phyloP scores from a whole-genome alignment of 2,797 vertebrate species.

The Tolypeutes matacus region DNA sequence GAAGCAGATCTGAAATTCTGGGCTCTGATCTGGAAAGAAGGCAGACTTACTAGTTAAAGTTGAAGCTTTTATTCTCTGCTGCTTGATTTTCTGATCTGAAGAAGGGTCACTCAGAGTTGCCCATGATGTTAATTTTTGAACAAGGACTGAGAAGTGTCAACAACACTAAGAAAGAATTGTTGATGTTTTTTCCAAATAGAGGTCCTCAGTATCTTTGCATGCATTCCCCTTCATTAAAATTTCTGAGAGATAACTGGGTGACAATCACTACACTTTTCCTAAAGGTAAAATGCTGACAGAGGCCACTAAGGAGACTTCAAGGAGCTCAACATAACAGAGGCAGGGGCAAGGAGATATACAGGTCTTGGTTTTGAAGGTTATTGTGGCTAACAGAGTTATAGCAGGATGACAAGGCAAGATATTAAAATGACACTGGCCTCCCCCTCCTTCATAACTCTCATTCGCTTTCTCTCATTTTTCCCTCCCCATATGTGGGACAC shows the following conservation, averaged over 20 bases:
- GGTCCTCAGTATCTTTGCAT: neutral
- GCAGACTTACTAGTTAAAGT: constrained; percentile 55
- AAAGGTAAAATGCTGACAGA: neutral
- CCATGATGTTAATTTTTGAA: constrained; percentile 59
- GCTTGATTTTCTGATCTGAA: constrained; percentile 67
- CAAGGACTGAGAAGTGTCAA: neutral
- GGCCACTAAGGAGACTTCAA: neutral
- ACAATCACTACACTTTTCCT: neutral
- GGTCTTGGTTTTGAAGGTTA: neutral
- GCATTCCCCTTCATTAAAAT: neutral
- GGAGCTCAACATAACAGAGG: neutral
- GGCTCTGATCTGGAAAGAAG: constrained; percentile 78
- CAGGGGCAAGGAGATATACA: neutral
- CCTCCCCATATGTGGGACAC: too few species aligned
- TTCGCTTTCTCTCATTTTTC: neutral
- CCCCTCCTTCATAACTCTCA: neutral
- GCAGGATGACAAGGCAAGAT: neutral
- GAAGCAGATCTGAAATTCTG: constrained; percentile 63
- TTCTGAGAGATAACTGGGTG: neutral
- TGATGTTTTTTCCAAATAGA: neutral
- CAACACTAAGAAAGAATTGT: constrained; percentile 31
- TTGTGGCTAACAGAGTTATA: neutral
- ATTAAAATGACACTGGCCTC: neutral
- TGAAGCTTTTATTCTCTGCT: neutral
- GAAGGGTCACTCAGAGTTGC: constrained; percentile 27